Percentiles rank a stretch among this genome's conserved stretches.
Evolutionary conservation across 1,140 invertebrate genomes (phyloP).

Genomic region (Drosophila malerkotliana): DNA sequence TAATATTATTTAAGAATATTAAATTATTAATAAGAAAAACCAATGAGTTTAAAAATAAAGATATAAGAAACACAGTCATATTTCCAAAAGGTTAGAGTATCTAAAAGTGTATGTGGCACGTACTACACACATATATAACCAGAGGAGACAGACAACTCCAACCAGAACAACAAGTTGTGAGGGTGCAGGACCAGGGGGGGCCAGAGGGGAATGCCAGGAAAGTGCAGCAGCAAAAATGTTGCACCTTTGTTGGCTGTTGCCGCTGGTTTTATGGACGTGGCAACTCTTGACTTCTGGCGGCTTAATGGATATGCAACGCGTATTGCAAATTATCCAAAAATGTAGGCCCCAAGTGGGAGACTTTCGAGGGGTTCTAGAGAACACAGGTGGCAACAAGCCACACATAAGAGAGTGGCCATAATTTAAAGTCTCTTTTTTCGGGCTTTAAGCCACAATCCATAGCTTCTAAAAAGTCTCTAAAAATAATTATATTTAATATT

Average conservation of each 20-base stretch:
- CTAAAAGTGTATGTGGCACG: slow-evolving; percentile 6
- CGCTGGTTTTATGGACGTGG: slow-evolving; percentile 22
- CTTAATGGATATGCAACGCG: slow-evolving; percentile 68
- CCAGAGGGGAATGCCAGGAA: slow-evolving; percentile 8
- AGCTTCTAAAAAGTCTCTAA: too few species aligned
- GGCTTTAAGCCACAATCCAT: background rate
- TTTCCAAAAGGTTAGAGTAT: slow-evolving; percentile 16
- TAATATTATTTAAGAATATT: too few species aligned
- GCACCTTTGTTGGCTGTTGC: slow-evolving; percentile 61
- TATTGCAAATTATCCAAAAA: slow-evolving; percentile 62
- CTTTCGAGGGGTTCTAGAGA: background rate
- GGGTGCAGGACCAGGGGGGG: background rate
- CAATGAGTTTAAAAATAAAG: too few species aligned
- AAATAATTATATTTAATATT: too few species aligned
- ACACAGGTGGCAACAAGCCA: slow-evolving; percentile 26
- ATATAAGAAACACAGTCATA: too few species aligned
- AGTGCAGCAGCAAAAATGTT: slow-evolving; percentile 58
- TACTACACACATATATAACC: slow-evolving; percentile 6
- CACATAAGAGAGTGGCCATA: slow-evolving; percentile 12
- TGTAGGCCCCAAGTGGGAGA: slow-evolving; percentile 1
- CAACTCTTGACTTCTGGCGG: slow-evolving; percentile 44
- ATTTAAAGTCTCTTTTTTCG: slow-evolving; percentile 16
- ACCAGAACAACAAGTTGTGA: slow-evolving; percentile 29
- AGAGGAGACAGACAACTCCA: slow-evolving; percentile 18
- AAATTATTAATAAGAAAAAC: too few species aligned